Evolutionary conservation across 2,888 invertebrate genomes (phyloP).

Genomic region (Coremacera marginata): DNA sequence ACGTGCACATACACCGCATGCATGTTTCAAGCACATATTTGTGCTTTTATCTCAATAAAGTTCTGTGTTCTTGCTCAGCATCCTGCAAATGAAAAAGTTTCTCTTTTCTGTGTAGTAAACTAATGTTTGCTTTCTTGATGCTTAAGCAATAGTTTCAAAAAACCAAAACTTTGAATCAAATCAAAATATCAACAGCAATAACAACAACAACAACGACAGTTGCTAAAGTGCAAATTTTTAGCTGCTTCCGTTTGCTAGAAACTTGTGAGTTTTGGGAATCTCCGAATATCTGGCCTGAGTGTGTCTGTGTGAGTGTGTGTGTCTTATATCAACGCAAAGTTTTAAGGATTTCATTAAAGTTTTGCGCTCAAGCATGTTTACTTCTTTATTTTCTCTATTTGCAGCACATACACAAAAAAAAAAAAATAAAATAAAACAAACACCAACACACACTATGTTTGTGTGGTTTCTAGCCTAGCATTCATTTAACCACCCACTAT

Average conservation of each 20-base stretch:
- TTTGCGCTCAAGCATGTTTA: slow-evolving; percentile 8
- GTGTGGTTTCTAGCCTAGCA: neutral
- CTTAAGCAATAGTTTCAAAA: neutral
- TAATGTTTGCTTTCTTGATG: too few species aligned
- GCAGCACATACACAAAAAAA: neutral
- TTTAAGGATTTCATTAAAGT: slow-evolving; percentile 17
- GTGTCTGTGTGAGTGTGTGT: slow-evolving; percentile 1
- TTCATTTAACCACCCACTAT: neutral
- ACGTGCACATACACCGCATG: too few species aligned
- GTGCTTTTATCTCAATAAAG: too few species aligned
- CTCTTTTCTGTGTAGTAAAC: too few species aligned
- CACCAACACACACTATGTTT: neutral
- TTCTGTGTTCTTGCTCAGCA: too few species aligned
- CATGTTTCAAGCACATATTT: too few species aligned
- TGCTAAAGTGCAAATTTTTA: neutral
- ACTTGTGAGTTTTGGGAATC: too few species aligned
- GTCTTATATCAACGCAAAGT: slow-evolving; percentile 7
- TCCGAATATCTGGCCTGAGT: neutral
- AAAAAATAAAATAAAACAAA: too few species aligned
- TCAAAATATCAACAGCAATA: slow-evolving; percentile 40
- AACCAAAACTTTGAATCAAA: slow-evolving; percentile 23
- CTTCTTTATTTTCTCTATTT: slow-evolving; percentile 7
- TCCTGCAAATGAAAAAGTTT: too few species aligned
- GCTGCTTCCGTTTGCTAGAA: neutral
- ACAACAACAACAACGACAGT: slow-evolving; percentile 19